A percentile compares a stretch with the other conserved stretches of the same genome.
These are phyloP conservation scores for Anastatus disparis DNA, from an alignment of 1,140 invertebrate species.

Conservation along the genomic window DNA sequence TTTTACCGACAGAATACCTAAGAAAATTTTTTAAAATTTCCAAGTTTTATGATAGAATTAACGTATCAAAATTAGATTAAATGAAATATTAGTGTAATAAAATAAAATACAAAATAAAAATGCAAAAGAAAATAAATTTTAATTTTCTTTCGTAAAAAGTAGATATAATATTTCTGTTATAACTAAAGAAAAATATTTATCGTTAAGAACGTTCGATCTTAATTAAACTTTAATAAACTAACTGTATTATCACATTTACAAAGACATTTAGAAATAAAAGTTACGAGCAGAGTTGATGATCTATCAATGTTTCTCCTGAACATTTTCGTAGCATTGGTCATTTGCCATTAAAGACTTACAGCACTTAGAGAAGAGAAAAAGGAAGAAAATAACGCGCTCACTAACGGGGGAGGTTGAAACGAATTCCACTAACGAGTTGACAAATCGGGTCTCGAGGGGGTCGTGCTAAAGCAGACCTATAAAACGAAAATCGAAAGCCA, in stretches of 20 bases:
- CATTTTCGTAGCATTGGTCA: background rate
- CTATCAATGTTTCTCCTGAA: no score
- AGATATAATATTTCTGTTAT: no score
- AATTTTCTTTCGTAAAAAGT: no score
- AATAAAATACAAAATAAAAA: no score
- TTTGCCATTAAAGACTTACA: background rate
- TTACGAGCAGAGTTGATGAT: no score
- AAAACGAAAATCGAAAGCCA: conserved; percentile 61
- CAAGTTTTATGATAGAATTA: background rate
- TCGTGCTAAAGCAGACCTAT: conserved; percentile 65
- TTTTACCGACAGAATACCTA: background rate
- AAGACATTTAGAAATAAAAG: no score
- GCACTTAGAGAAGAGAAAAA: background rate
- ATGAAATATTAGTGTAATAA: no score
- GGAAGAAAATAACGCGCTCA: background rate
- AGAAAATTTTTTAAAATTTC: background rate
- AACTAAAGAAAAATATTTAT: no score
- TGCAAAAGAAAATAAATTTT: no score
- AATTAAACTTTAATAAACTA: no score
- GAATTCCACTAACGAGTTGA: conserved; percentile 68
- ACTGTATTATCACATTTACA: no score
- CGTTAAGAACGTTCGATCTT: no score
- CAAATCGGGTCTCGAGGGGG: conserved; percentile 66
- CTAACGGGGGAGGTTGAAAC: conserved; percentile 52
- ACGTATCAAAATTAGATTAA: background rate